These are phyloP conservation scores for Brachypodius melanocephalos DNA, from an alignment of 2,113 vertebrate genomes.

Conservation along the genomic window DNA sequence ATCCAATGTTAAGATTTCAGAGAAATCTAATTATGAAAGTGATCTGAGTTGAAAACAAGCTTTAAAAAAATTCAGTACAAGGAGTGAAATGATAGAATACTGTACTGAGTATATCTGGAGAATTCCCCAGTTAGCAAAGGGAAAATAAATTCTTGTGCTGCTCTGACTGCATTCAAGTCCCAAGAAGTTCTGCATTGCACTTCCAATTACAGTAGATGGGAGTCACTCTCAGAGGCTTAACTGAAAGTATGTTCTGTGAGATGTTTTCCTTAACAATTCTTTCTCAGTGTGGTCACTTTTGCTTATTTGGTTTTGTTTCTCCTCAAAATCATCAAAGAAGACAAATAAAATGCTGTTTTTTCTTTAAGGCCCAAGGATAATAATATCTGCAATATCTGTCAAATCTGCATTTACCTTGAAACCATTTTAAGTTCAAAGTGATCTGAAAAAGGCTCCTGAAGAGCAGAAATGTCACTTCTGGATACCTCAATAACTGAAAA, in stretches of 20 bases:
- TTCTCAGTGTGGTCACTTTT: not conserved
- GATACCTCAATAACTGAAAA: not conserved
- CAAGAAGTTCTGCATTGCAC: not conserved
- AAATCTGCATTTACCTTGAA: not conserved
- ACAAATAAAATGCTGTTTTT: not conserved
- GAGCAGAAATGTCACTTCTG: not conserved
- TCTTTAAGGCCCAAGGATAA: not conserved
- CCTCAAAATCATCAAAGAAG: not conserved
- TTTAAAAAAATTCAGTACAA: not conserved
- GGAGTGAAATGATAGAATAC: not conserved
- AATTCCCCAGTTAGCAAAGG: not conserved
- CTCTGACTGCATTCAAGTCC: not conserved
- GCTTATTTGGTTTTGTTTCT: not conserved
- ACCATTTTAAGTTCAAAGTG: not conserved
- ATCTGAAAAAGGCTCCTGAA: not conserved
- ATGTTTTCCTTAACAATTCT: not conserved
- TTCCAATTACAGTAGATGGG: not conserved
- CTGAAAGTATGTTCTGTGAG: not conserved
- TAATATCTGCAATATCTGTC: not conserved
- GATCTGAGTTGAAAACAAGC: not conserved
- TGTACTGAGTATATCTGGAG: not conserved
- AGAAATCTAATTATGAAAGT: not conserved
- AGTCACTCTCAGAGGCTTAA: not conserved
- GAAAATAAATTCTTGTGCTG: not conserved
- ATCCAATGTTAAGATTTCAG: not conserved